Base-by-base conservation (phyloP, 2,113 vertebrate genomes). In the Amphiprion ocellaris region DNA sequence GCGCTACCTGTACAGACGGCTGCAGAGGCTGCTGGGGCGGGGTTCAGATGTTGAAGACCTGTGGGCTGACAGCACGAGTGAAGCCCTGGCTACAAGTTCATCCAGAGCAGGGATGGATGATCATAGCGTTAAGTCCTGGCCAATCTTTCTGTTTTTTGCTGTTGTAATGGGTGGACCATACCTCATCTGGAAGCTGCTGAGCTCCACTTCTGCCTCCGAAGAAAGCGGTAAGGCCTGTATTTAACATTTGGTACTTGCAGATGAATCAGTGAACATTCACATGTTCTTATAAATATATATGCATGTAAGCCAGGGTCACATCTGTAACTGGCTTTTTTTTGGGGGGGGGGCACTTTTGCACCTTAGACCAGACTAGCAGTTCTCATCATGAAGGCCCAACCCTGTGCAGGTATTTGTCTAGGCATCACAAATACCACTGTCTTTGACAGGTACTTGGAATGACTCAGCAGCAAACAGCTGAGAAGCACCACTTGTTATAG, bases 71-170 rank as follows among this genome's bases (percentile, higher is more conserved):
- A 98, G 97, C 1, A 92, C 95, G 10, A 93, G 93, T 12, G 95
- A 96, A 53, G 91, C 96, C 50, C 84, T 96, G 54, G 90, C 90
- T 1, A 77, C 77, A 0, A 41, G 30, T 19, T n/a, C 70, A 1
- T 65, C 88, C 39, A 69, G 83, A 37, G 52, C 91, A 19, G 93
- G 95, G 23, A 37, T 90, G 0, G 96, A 96, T 5, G 95, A 96
- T 66, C 95, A 92, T 33, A 69, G 96, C 2, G 96, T 97, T 7
- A 99, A 99, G 88, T 99, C 98, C 19, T 99, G 98, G 98, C 98
- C 98, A 6, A 99, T 99, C 89, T 95, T 99, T 84, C 79, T 99
- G 69, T 99, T 99, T 83, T 96, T 99, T 69, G 97, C 98, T n/a
- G 98, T 99, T 5, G 94, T 99, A 41, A 77, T 99, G 60, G 98